Evolutionary conservation across 2,797 vertebrate genomes (phyloP).

Genomic region (Nannoperca australis): DNA sequence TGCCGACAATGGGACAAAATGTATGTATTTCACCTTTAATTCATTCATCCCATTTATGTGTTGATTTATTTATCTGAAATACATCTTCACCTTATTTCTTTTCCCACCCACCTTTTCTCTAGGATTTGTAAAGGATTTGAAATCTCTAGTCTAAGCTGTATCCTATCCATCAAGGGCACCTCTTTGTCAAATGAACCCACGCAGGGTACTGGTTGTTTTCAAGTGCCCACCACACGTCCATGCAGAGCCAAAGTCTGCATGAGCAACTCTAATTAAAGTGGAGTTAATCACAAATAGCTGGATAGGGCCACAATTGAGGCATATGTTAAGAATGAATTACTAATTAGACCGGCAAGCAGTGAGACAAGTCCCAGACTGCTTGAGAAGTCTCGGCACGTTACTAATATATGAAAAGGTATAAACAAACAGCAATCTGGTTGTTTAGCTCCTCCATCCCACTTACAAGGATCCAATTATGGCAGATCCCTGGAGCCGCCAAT

Average conservation of each 20-base stretch:
- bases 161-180: conserved; percentile 61
- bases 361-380: conserved; percentile 88
- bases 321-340: conserved; percentile 91
- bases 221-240: conserved; percentile 78
- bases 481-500: conserved; percentile 89
- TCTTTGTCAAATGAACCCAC: conserved; percentile 69
- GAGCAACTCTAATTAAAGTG: conserved; percentile 88
- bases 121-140: conserved; percentile 15
- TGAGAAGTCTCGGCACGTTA: conserved; percentile 89
- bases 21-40: conserved; percentile 37
- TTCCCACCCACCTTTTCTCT: background rate
- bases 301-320: conserved; percentile 89
- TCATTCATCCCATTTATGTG: conserved; percentile 26
- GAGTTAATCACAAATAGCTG: conserved; percentile 89
- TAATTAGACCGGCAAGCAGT: conserved; percentile 87
- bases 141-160: conserved; percentile 39
- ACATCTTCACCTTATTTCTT: conserved; percentile 13
- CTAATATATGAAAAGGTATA: conserved; percentile 92
- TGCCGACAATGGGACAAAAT: conserved; percentile 23
- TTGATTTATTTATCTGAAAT: conserved; percentile 13
- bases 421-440: conserved; percentile 92
- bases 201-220: conserved; percentile 61
- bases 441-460: conserved; percentile 91
- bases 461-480: conserved; percentile 92
- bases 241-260: conserved; percentile 80